Base-by-base conservation (phyloP, 2,797 vertebrate genomes). In the Sebastes minor region DNA sequence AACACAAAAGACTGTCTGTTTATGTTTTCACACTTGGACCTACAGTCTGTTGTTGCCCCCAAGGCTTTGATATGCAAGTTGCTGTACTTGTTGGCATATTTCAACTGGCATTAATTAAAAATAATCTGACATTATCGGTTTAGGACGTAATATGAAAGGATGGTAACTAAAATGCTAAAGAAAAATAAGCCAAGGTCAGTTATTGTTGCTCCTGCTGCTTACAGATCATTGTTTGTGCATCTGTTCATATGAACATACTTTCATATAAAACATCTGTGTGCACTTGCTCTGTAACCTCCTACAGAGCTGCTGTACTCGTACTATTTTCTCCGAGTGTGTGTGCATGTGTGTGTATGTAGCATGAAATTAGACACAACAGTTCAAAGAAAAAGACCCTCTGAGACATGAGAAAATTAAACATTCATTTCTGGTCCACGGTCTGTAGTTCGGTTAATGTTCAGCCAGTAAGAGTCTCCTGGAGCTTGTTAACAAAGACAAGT, bases 391-490 rank as follows among this genome's bases (percentile, higher is more conserved):
- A 74, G 9, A 66, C 52, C 77, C 63, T 55, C 18, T 64, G 76
- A 85, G 85, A 87, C 84, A 75, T 68, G 74, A 82, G 56, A 86
- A 88, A 86, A 92, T 89, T 77, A 86, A 86, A 86, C 83, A 86
- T 89, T 83, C 67, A 89, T 92, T 91, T 83, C 76, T 71, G 71
- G 68, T 83, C 80, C 86, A 86, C 61, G 66, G 85, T 91, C 61
- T 80, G 85, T 85, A 78, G 83, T 88, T 91, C 78, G 83, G 71
- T 85, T 89, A 91, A 91, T 92, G 84, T 90, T 89, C 69, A 89
- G 87, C 68, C 76, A 87, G 78, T 88, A 77, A 70, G 74, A 88
- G 72, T 89, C 84, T 89, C 74, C 55, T 71, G 76, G 61, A 74
- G 83, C 85, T 88, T 92, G 89, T 93, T 91, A 89, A 82, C 81